Percentiles rank a stretch among this genome's conserved stretches.
Conservation (phyloP, 1,140 invertebrate genomes). For the Anastatus disparis region DNA sequence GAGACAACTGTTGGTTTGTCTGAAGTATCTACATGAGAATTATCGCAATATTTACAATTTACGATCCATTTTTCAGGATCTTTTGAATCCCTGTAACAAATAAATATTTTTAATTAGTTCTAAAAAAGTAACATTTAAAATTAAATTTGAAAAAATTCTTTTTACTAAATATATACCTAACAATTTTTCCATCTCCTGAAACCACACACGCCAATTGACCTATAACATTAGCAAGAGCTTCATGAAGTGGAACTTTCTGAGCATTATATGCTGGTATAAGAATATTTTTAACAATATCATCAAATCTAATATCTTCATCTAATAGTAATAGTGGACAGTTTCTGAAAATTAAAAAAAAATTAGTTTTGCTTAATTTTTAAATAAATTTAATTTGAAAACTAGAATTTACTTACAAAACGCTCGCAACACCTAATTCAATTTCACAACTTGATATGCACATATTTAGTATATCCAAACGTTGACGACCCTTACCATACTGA, state of each 20-base stretch:
- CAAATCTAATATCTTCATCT: conserved; percentile 48
- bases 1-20: conserved; percentile 44
- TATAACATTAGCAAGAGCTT: conserved; percentile 53
- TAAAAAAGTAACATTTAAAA: background rate
- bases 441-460: conserved; percentile 43
- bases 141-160: background rate
- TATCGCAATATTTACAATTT: conserved; percentile 56
- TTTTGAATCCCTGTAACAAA: conserved; percentile 47
- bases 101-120: conserved; percentile 1
- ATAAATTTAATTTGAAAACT: background rate
- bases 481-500: conserved; percentile 45
- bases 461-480: conserved; percentile 50
- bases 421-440: conserved; percentile 48
- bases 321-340: conserved; percentile 47
- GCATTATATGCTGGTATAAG: conserved; percentile 52
- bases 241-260: conserved; percentile 45
- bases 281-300: conserved; percentile 51
- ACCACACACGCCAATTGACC: conserved; percentile 55
- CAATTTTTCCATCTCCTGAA: conserved; percentile 49
- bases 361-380: background rate
- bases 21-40: conserved; percentile 34
- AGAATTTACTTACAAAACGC: conserved; percentile 51
- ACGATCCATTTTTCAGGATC: conserved; percentile 50
- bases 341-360: conserved; percentile 40
- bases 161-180: conserved; percentile 39